Conservation (phyloP, 1,140 invertebrate species). For the Brachionus rotundiformis region DNA sequence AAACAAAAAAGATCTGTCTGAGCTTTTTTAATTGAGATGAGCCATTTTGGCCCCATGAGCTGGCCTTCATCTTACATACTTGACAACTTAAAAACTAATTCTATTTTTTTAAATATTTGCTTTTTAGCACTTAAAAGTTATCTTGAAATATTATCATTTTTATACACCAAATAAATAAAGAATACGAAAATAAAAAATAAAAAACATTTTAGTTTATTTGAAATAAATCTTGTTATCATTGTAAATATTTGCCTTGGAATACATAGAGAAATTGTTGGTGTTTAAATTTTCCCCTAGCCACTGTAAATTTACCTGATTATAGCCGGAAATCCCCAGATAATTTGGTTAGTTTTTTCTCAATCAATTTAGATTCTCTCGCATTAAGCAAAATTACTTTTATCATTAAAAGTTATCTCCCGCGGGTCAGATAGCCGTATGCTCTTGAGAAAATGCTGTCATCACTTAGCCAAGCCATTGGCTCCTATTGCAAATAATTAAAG, state of each 20-base stretch:
- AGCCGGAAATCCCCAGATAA: constrained; percentile 5
- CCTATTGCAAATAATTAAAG: neutral
- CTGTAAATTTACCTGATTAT: constrained; percentile 33
- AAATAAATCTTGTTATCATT: constrained; percentile 32
- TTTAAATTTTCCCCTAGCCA: constrained; percentile 1
- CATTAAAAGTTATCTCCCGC: constrained; percentile 1
- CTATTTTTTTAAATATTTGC: constrained; percentile 29
- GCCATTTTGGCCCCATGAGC: neutral
- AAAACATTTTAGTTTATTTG: constrained; percentile 5
- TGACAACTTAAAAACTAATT: constrained; percentile 13
- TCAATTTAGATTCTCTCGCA: neutral
- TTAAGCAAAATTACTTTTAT: constrained; percentile 13
- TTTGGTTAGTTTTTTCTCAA: neutral
- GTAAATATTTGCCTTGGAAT: constrained; percentile 34
- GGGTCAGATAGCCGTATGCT: constrained; percentile 3
- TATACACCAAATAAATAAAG: neutral
- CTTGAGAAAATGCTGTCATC: constrained; percentile 17
- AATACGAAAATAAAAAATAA: neutral
- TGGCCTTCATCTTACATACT: neutral
- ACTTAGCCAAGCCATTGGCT: neutral
- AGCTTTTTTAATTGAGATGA: neutral
- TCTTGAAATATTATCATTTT: constrained; percentile 44
- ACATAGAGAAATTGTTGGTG: neutral
- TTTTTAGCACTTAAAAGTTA: constrained; percentile 45
- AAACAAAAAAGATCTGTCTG: neutral